Conservation (phyloP, 1,140 invertebrate species). For the Melanaphis sacchari region DNA sequence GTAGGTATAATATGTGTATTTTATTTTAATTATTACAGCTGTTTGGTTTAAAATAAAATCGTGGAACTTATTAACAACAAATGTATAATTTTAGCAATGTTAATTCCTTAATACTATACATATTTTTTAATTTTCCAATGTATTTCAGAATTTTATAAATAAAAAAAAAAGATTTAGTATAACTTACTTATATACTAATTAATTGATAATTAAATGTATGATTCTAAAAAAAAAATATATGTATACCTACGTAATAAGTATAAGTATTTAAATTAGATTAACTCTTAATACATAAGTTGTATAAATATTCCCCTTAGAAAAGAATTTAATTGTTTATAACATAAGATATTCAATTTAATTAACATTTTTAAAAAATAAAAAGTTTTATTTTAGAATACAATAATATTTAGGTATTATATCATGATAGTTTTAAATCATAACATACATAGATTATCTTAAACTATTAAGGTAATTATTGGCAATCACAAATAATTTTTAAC, state of each 20-base stretch:
- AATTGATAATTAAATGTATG: not conserved
- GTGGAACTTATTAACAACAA: not conserved
- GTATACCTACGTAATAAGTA: not conserved
- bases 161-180: not conserved
- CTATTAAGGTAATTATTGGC: not conserved
- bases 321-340: not conserved
- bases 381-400: not conserved
- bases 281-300: not conserved
- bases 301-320: not conserved
- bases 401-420: too few species aligned
- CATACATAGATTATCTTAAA: not conserved
- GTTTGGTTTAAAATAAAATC: not conserved
- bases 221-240: not conserved
- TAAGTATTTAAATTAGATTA: not conserved
- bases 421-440: not conserved
- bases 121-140: not conserved
- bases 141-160: too few species aligned
- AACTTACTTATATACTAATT: not conserved
- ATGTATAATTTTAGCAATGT: not conserved
- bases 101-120: not conserved
- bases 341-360: not conserved
- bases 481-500: not conserved
- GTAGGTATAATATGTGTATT: not conserved
- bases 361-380: not conserved
- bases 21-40: not conserved